These are phyloP conservation scores for Syndactyla subalaris DNA, from an alignment of 2,797 vertebrate genomes.

Conservation along the genomic window DNA sequence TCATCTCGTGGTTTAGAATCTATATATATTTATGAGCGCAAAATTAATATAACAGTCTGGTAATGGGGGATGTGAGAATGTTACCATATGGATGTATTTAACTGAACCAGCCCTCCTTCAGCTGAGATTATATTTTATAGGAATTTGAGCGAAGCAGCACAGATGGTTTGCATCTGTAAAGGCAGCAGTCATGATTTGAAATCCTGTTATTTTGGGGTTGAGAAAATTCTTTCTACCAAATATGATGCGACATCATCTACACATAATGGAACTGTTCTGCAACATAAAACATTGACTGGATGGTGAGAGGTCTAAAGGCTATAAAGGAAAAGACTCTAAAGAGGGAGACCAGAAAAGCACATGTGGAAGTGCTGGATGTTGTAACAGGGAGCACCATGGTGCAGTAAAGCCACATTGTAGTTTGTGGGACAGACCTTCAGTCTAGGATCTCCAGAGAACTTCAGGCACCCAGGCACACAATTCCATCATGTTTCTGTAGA, in stretches of 20 bases:
- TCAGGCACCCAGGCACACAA: background rate
- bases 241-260: background rate
- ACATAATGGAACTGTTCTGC: background rate
- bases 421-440: background rate
- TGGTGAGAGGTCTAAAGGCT: background rate
- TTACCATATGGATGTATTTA: constrained; percentile 44
- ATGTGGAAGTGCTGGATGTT: background rate
- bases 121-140: constrained; percentile 8
- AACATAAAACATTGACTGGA: background rate
- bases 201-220: constrained; percentile 15
- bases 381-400: background rate
- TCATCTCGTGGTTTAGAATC: constrained; percentile 9
- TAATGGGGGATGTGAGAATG: background rate
- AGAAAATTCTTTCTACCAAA: constrained; percentile 28
- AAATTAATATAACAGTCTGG: background rate
- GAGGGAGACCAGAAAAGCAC: background rate
- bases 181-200: constrained; percentile 30
- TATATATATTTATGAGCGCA: background rate
- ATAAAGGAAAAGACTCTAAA: background rate
- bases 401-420: background rate
- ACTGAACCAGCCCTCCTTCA: background rate
- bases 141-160: background rate
- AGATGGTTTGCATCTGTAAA: constrained; percentile 56
- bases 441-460: background rate
- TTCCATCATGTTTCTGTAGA: background rate